These are phyloP conservation scores for Brachirus orientalis DNA, from an alignment of 2,113 vertebrate genomes.

Conservation along the genomic window DNA sequence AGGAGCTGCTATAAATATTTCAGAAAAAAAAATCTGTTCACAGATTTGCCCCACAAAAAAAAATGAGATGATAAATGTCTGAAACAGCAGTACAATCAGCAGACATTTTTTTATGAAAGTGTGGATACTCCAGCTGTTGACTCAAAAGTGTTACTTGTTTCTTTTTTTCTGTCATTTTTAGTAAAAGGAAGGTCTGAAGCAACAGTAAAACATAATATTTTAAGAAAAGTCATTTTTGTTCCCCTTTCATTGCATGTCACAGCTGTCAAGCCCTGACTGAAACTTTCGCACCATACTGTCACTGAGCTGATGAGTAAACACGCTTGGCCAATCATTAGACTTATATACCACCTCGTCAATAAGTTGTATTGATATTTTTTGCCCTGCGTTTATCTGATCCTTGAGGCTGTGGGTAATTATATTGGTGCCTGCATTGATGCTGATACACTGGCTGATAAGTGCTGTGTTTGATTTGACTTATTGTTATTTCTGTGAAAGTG, in stretches of 20 bases:
- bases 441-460: constrained; percentile 38
- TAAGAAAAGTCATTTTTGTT: constrained; percentile 2
- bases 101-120: constrained; percentile 61
- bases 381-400: constrained; percentile 79
- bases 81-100: constrained; percentile 33
- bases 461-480: constrained; percentile 22
- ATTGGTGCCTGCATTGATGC: constrained; percentile 44
- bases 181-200: constrained; percentile 11
- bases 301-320: constrained; percentile 65
- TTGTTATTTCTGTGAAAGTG: neutral
- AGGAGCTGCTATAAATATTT: constrained; percentile 58
- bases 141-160: too few species aligned
- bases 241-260: constrained; percentile 16
- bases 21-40: constrained; percentile 28
- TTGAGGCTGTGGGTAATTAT: constrained; percentile 75
- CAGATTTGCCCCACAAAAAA: constrained; percentile 25
- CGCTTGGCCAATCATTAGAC: constrained; percentile 76
- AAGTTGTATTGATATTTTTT: constrained; percentile 83
- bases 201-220: constrained; percentile 9
- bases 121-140: constrained; percentile 41
- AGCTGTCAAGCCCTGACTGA: constrained; percentile 36
- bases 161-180: constrained; percentile 17
- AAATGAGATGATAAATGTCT: constrained; percentile 16
- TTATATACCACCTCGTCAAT: constrained; percentile 84
- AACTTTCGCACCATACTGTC: constrained; percentile 67